phyloP scores from a whole-genome alignment of 1,140 invertebrate genomes.

The Lepidostoma basale region DNA sequence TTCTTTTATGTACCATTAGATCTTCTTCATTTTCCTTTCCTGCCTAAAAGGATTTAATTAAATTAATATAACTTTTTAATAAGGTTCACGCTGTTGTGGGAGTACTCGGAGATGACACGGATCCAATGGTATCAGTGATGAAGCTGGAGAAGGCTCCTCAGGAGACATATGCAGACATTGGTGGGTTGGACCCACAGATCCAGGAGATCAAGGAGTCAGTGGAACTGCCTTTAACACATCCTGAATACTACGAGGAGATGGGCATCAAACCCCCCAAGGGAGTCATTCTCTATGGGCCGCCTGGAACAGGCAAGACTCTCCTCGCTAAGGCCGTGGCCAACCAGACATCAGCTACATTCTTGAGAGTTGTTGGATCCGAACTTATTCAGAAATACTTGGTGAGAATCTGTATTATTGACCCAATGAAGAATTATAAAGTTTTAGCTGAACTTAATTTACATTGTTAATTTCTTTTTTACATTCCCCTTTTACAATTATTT shows the following conservation, averaged over 20 bases:
- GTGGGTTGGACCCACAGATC: constrained; percentile 98
- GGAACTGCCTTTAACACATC: constrained; percentile 97
- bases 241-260: constrained; percentile 99
- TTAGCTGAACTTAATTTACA: too few species aligned
- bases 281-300: constrained; percentile 97
- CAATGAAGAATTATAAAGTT: too few species aligned
- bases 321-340: constrained; percentile 99
- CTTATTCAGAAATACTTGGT: constrained; percentile 98
- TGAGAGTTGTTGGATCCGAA: constrained; percentile 98
- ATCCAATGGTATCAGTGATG: constrained; percentile 99
- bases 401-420: constrained; percentile 47
- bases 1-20: too few species aligned
- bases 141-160: constrained; percentile 99
- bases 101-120: constrained; percentile 98
- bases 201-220: constrained; percentile 99
- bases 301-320: constrained; percentile 98
- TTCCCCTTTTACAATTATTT: too few species aligned
- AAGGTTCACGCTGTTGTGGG: constrained; percentile 97
- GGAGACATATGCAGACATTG: constrained; percentile 99
- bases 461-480: too few species aligned
- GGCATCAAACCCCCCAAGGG: constrained; percentile 99
- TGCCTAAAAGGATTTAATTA: too few species aligned
- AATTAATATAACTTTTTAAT: not conserved
- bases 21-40: too few species aligned
- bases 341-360: constrained; percentile 98